phyloP scores from a whole-genome alignment of 1,140 invertebrate genomes.

The Aphelenchoides avenae region DNA sequence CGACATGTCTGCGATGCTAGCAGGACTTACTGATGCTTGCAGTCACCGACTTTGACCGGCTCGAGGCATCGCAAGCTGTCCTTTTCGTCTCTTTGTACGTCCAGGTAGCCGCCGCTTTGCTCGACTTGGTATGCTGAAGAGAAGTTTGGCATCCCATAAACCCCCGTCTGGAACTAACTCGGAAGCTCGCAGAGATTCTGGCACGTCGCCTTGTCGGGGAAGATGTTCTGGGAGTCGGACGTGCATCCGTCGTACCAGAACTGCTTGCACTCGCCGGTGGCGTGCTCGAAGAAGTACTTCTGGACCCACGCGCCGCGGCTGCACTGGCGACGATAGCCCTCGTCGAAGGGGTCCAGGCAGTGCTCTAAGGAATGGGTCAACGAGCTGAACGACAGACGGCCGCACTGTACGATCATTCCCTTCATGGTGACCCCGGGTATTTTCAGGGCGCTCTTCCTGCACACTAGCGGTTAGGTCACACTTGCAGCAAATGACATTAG shows the following conservation, averaged over 20 bases:
- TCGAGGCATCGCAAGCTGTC: slow-evolving; percentile 40
- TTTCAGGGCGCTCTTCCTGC: too few species aligned
- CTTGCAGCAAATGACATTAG: too few species aligned
- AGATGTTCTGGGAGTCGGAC: slow-evolving; percentile 51
- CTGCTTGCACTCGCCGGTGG: slow-evolving; percentile 37
- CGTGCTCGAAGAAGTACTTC: slow-evolving; percentile 49
- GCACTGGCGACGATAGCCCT: slow-evolving; percentile 43
- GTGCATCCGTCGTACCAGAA: slow-evolving; percentile 54
- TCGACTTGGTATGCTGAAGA: too few species aligned
- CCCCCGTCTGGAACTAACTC: slow-evolving; percentile 11
- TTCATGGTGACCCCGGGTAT: too few species aligned
- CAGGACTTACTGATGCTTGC: slow-evolving; percentile 29
- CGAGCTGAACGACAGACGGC: too few species aligned
- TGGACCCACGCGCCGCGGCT: slow-evolving; percentile 37
- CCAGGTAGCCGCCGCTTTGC: too few species aligned
- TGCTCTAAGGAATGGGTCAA: too few species aligned
- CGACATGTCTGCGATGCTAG: too few species aligned
- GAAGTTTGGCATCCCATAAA: too few species aligned
- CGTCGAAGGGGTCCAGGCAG: slow-evolving; percentile 50
- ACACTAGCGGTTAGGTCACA: too few species aligned
- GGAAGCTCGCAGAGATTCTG: slow-evolving; percentile 41
- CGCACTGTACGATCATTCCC: too few species aligned
- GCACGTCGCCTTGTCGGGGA: slow-evolving; percentile 38
- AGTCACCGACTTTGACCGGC: slow-evolving; percentile 30
- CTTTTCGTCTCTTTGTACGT: slow-evolving; percentile 17